Evolutionary conservation across 2,888 invertebrate genomes (phyloP), one percentile per base, ranked within the genome.

Genomic region (Cataglyphis livida): DNA sequence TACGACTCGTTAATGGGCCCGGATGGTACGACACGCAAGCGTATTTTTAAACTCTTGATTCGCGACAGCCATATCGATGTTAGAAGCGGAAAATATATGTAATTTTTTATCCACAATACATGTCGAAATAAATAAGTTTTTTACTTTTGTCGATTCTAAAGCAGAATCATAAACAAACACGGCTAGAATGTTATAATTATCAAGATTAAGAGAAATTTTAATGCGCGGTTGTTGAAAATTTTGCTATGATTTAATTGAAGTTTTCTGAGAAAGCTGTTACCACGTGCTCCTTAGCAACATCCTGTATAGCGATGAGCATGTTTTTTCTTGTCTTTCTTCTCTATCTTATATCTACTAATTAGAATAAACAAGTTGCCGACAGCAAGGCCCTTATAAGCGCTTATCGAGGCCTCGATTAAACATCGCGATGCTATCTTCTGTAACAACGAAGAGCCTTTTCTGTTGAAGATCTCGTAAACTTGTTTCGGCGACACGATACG

Each of bases 341-440:
- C 78, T 25, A 38, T 41, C 75, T 81, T 68, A 71, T 73, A 78
- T 81, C 62, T 79, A 82, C 87, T 91, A 91, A 91, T 91, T 91
- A 91, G 90, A 91, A 91, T 91, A 91, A 91, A 91, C 91, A 89
- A 89, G 90, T 88, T 89, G 87, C 87, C 89, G 91, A 91, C 91
- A 90, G 79, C 75, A 59, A 38, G n/a, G 59, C 64, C 70, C 82
- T 87, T 78, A 70, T 65, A 84, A 85, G 85, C n/a, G 74, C 85
- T 88, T 89, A 90, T 90, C 90, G 86, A 84, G 76, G 66, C 68
- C 28, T 83, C 90, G 89, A 90, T 90, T 90, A 85, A 88, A 81
- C 82, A 86, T 87, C 89, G 83, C 89, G 89, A 89, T 90, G 86
- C 70, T 90, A 90, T 89, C 89, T 85, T 71, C 48, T n/a, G 48